A percentile compares a stretch with the other conserved stretches of the same genome.
These are phyloP conservation scores for Drosophila pandora DNA, from an alignment of 1,140 invertebrate species.

Conservation along the genomic window DNA sequence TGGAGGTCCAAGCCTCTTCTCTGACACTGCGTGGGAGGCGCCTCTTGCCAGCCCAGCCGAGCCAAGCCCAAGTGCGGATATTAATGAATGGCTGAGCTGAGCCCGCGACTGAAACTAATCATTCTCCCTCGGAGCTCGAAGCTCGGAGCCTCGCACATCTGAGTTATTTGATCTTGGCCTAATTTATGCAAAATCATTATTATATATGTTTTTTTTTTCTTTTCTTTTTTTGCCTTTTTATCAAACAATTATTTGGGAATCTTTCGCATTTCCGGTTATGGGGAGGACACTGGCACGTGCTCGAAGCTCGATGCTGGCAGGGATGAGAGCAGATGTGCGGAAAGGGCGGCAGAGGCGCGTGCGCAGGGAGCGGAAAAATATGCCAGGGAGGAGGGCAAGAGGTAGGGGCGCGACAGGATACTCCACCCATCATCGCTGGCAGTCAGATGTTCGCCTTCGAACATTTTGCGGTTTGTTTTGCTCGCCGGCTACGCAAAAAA, in stretches of 20 bases:
- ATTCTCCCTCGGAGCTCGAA: slow-evolving; percentile 16
- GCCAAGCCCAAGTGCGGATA: slow-evolving; percentile 41
- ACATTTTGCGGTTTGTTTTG: slow-evolving; percentile 77
- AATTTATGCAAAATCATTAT: slow-evolving; percentile 68
- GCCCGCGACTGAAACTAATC: slow-evolving; percentile 58
- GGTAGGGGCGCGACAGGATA: slow-evolving; percentile 27
- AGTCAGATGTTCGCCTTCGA: slow-evolving; percentile 46
- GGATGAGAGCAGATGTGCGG: slow-evolving; percentile 24
- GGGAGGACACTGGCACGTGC: slow-evolving; percentile 47
- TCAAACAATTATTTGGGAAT: slow-evolving; percentile 8
- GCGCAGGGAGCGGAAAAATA: slow-evolving; percentile 24
- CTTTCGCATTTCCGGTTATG: slow-evolving; percentile 51
- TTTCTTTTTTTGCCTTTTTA: background rate
- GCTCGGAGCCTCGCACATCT: slow-evolving; percentile 12
- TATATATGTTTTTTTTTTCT: background rate
- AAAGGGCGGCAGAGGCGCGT: slow-evolving; percentile 19
- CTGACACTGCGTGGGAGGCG: slow-evolving; percentile 62
- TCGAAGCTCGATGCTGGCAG: background rate
- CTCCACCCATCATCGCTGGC: slow-evolving; percentile 52
- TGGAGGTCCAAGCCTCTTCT: slow-evolving; percentile 10
- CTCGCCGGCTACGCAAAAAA: slow-evolving; percentile 60
- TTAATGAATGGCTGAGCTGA: slow-evolving; percentile 69
- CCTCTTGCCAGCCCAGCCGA: slow-evolving; percentile 32
- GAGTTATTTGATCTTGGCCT: slow-evolving; percentile 54
- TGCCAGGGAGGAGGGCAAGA: background rate